Percentiles rank a stretch among this genome's conserved stretches.
phyloP scores from a whole-genome alignment of 53 echinoderm and acorn worm genomes.

The Paracentrotus lividus region DNA sequence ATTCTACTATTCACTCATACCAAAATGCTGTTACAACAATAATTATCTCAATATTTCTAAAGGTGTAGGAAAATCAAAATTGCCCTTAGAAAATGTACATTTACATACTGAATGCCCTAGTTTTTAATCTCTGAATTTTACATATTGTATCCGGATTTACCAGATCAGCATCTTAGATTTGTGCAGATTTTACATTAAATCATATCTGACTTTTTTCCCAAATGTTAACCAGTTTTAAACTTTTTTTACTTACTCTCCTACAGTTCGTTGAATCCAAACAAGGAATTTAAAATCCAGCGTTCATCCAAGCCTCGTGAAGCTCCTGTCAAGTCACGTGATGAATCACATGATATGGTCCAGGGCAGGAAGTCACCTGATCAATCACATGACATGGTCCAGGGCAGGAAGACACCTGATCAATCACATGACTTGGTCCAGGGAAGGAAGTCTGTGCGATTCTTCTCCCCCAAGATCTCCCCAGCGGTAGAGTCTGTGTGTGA shows the following conservation, averaged over 20 bases:
- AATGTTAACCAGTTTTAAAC: background rate
- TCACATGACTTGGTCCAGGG: background rate
- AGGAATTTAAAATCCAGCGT: background rate
- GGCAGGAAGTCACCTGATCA: background rate
- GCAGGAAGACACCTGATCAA: background rate
- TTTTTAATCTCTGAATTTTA: too few relatives aligned
- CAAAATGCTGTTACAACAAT: too few relatives aligned
- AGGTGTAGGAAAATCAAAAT: too few relatives aligned
- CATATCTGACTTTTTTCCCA: background rate
- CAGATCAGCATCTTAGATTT: background rate
- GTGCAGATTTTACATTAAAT: background rate
- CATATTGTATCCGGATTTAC: too few relatives aligned
- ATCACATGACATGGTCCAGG: background rate
- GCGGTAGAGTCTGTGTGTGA: background rate
- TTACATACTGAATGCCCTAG: too few relatives aligned
- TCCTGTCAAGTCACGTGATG: conserved; percentile 8
- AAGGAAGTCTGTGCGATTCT: conserved; percentile 56
- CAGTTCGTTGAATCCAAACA: background rate
- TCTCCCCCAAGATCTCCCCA: conserved; percentile 20
- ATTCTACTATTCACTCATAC: too few relatives aligned
- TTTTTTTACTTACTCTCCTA: background rate
- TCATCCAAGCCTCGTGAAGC: background rate
- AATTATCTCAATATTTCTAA: too few relatives aligned
- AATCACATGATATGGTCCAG: background rate
- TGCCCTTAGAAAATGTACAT: too few relatives aligned